A percentile compares a stretch with the other conserved stretches of the same genome.
These are phyloP conservation scores for Delichon dasypus DNA, from an alignment of 2,797 vertebrate genomes.

Conservation along the genomic window DNA sequence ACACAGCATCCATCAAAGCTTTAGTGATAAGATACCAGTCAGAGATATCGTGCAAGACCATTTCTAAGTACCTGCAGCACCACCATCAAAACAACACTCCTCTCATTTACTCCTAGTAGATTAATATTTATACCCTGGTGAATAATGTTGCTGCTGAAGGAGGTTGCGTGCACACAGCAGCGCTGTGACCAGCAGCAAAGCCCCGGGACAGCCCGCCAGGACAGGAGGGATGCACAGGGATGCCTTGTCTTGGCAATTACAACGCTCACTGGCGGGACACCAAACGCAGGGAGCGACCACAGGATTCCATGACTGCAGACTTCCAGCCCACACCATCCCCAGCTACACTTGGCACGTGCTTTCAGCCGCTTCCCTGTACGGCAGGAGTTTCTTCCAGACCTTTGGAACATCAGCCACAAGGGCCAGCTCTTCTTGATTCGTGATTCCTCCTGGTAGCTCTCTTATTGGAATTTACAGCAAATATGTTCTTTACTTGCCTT, in stretches of 20 bases:
- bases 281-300: background rate
- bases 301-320: background rate
- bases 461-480: background rate
- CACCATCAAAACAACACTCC: background rate
- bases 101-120: background rate
- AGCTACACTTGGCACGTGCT: background rate
- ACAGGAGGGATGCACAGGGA: fast-evolving
- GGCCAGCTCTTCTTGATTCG: fast-evolving
- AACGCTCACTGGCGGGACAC: background rate
- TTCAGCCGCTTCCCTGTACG: background rate
- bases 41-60: background rate
- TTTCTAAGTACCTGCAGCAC: background rate
- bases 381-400: fast-evolving
- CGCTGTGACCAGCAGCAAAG: background rate
- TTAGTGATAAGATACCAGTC: background rate
- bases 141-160: background rate
- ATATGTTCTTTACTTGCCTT: background rate
- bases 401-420: background rate
- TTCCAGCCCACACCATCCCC: background rate
- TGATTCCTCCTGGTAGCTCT: background rate
- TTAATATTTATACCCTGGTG: background rate
- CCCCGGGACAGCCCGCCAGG: background rate
- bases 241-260: fast-evolving
- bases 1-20: conserved; percentile 23
- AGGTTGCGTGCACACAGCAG: background rate